Conservation (phyloP, 2,113 vertebrate genomes). For the Antennarius striatus region DNA sequence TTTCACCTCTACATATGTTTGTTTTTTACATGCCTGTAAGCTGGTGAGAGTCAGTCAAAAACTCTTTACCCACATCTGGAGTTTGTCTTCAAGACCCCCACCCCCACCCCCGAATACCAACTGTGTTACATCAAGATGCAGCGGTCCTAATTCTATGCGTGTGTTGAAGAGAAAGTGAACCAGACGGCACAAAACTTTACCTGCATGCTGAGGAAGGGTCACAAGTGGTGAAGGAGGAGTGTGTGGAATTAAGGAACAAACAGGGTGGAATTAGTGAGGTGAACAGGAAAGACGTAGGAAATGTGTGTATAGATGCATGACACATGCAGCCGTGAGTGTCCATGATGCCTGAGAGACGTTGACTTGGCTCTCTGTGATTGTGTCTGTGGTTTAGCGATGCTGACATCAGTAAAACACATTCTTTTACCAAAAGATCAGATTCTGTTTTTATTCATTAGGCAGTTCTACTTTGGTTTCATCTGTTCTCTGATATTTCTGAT, state of each 20-base stretch:
- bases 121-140: constrained; percentile 12
- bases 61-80: constrained; percentile 64
- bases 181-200: too few species aligned
- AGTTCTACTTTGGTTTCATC: too few species aligned
- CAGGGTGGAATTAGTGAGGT: too few species aligned
- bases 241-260: too few species aligned
- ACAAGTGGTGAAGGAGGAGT: too few species aligned
- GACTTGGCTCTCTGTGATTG: constrained; percentile 17
- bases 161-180: neutral
- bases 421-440: too few species aligned
- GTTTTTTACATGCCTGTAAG: constrained; percentile 7
- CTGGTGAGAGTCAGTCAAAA: constrained; percentile 4
- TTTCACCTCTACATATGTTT: neutral
- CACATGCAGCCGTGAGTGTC: constrained; percentile 48
- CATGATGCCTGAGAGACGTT: constrained; percentile 15
- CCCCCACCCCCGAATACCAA: constrained; percentile 63
- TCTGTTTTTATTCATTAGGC: too few species aligned
- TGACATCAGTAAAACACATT: too few species aligned
- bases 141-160: neutral
- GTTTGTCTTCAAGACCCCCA: constrained; percentile 29
- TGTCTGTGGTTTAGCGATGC: too few species aligned
- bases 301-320: constrained; percentile 1
- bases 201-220: too few species aligned
- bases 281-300: too few species aligned
- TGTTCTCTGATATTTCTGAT: too few species aligned